Base-by-base conservation (phyloP, 2,797 vertebrate genomes). In the Enteromius fasciolatus region DNA sequence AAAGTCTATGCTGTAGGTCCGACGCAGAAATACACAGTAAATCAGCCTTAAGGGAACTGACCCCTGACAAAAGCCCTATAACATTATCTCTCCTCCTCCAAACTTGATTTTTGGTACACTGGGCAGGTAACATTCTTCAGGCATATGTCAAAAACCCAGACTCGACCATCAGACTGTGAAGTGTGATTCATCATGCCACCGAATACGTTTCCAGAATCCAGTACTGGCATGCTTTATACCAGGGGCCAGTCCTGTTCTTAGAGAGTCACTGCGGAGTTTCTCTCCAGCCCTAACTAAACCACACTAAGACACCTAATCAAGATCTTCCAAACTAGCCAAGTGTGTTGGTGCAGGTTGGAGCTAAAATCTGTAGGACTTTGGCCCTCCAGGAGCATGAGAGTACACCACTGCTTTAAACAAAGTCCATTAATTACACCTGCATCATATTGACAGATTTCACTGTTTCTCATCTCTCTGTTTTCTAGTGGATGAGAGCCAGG, bases 401-500 rank as follows among this genome's bases (percentile, higher is more conserved):
- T 4, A 25, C 54, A 59, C 57, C n/a, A 14, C 23, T 59, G 57
- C 23, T 59, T 59, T 25, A 59, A 4, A 59, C 57, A 25, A n/a
- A 59, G 3, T 5, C n/a, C 57, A 59, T 59, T 11, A 4, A 41
- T 10, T 41, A 41, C 2, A 10, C 39, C 9, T 41, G 39, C 9
- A 41, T 14, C 44, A 46, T 46, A 14, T 44, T 3, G 7, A 44
- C 41, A 11, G 41, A 44, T 10, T 61, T 61, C 59, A 64, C 9
- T 33, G 14, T 44, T 78, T 25, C 1, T 78, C 7, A 15, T 28
- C 1, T 61, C 78, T 46, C 33, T 10, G 33, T 73, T 17, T 86
- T 68, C 3, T 44, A 88, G 85, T 99, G 97, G 97, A 98, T 99
- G 98, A 95, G 97, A 28, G 96, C 97, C n/a, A 95, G 97, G 80